Evolutionary conservation across 2,797 vertebrate species (phyloP).

Genomic region (Myotis planiceps): DNA sequence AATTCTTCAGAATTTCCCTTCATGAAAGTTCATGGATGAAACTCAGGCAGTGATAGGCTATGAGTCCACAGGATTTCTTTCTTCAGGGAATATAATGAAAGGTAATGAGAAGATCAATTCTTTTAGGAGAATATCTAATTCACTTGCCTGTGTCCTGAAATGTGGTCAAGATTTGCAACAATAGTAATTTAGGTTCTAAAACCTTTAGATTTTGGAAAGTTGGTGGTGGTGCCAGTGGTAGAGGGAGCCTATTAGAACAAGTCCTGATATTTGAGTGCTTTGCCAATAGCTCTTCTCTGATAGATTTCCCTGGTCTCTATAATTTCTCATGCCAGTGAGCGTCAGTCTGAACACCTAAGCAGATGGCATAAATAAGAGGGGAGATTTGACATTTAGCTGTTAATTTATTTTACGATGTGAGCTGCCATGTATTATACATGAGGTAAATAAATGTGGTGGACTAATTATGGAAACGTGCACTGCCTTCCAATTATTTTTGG

Average conservation of each 20-base stretch:
- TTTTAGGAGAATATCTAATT: background rate
- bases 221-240: too few species aligned
- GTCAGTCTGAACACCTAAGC: constrained; percentile 71
- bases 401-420: constrained; percentile 74
- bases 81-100: background rate
- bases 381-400: constrained; percentile 74
- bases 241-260: background rate
- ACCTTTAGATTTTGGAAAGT: background rate
- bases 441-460: constrained; percentile 78
- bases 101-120: background rate
- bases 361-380: constrained; percentile 52
- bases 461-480: constrained; percentile 67
- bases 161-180: background rate
- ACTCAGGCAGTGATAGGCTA: too few species aligned
- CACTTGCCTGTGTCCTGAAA: background rate
- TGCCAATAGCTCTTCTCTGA: background rate
- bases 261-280: background rate
- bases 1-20: background rate
- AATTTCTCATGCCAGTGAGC: constrained; percentile 38
- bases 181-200: background rate
- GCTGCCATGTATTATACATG: constrained; percentile 74
- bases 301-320: background rate
- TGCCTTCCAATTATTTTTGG: constrained; percentile 69
- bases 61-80: background rate
- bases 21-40: background rate